Base-by-base conservation (phyloP, 2,113 vertebrate genomes). In the Cavia aperea region DNA sequence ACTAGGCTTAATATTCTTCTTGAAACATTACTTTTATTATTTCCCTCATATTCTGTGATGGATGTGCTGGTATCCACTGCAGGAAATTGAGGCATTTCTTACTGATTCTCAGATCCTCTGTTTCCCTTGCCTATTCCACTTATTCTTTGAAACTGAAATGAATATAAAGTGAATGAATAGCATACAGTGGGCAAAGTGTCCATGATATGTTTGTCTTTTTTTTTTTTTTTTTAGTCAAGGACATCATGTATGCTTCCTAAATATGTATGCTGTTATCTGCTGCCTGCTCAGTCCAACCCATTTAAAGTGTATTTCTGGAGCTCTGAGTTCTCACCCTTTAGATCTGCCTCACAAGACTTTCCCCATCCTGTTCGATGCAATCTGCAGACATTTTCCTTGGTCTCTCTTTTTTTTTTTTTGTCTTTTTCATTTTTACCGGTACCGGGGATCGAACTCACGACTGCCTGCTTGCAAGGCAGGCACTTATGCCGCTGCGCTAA, bases 301-400 rank as follows among this genome's bases (percentile, higher is more conserved):
- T 72, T 39, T 63, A n/a, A 75, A 73, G 7, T 39, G 26, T 26
- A 68, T 60, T 4, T 79, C 62, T 75, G 58, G 6, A 49, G 72
- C 26, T 85, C 72, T 81, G 56, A 72, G 31, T 79, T 58, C 21
- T 88, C 24, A 63, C 92, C 43, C 49, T 68, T 93, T 18, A 63
- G 13, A 5, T 24, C 7, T 4, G 6, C 29, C 68, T 3, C 31
- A 31, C 70, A 81, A 39, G 7, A 66, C 15, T 23, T 43, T 73
- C 21, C 16, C n/a, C 10, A 10, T 93, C 26, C 43, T 72, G 1
- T 89, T 91, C 39, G 23, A 7, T n/a, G 60, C 26, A 82, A 18
- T 39, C 4, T n/a, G 78, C 7, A 56, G 2, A 21, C 56, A 56
- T 86, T 90, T 92, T 89, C 29, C 18, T 31, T 85, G 58, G 84